Conservation (phyloP, 1,140 invertebrate genomes). For the Aplysia californica region DNA sequence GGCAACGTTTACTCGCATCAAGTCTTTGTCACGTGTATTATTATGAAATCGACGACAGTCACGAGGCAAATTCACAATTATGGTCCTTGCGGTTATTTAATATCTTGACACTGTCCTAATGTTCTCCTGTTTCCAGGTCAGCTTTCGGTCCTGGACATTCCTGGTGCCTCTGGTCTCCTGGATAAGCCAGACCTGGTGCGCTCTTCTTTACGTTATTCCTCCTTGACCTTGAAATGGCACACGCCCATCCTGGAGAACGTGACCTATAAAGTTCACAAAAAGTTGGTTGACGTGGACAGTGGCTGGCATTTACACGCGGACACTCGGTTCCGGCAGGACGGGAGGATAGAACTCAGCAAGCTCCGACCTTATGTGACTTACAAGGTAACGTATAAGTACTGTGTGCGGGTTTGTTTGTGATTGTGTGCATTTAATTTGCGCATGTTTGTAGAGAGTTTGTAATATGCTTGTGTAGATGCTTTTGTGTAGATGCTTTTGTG, state of each 20-base stretch:
- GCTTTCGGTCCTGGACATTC: too few relatives aligned
- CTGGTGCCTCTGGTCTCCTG: conserved; percentile 76
- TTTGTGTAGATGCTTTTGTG: too few relatives aligned
- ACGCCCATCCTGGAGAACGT: conserved; percentile 72
- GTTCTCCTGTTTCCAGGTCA: conserved; percentile 69
- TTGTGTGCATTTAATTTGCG: too few relatives aligned
- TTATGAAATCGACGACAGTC: neutral
- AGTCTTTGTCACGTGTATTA: neutral
- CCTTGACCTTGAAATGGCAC: conserved; percentile 85
- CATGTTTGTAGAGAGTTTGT: too few relatives aligned
- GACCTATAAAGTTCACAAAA: conserved; percentile 81
- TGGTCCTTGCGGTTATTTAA: neutral
- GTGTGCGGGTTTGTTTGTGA: too few relatives aligned
- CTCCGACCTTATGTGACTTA: conserved; percentile 91
- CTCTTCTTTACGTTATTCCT: conserved; percentile 79
- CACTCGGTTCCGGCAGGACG: conserved; percentile 74
- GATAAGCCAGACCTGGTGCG: conserved; percentile 81
- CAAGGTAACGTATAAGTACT: conserved; percentile 77
- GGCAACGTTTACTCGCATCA: too few relatives aligned
- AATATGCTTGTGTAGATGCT: too few relatives aligned
- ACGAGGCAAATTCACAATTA: neutral
- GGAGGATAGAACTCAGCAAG: conserved; percentile 78
- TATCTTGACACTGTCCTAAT: neutral
- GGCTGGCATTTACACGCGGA: conserved; percentile 82
- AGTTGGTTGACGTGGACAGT: conserved; percentile 75